Evolutionary conservation across 2,113 vertebrate species (phyloP).

Genomic region (Heptranchias perlo): DNA sequence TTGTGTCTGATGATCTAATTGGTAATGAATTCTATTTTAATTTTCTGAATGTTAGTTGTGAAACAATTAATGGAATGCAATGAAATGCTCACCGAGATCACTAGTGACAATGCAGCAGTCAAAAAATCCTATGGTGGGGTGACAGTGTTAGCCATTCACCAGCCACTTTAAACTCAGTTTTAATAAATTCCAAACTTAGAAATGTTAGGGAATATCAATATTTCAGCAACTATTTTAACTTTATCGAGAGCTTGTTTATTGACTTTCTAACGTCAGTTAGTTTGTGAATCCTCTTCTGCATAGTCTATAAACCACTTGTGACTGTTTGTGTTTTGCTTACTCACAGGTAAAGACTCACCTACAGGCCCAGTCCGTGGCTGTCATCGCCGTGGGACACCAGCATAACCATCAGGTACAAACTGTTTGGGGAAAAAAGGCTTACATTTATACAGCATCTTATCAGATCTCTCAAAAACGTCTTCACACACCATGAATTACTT

Average conservation of each 20-base stretch:
- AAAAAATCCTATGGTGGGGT: neutral
- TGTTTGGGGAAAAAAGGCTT: neutral
- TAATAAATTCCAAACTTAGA: neutral
- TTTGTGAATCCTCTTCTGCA: neutral
- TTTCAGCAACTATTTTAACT: neutral
- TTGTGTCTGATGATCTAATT: neutral
- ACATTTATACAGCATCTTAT: neutral
- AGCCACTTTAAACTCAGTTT: neutral
- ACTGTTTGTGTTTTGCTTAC: neutral
- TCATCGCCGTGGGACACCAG: constrained; percentile 83
- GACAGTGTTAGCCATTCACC: neutral
- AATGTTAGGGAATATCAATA: neutral
- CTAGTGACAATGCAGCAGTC: neutral
- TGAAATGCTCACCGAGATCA: neutral
- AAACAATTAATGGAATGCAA: neutral
- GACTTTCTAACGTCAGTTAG: neutral
- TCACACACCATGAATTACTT: neutral
- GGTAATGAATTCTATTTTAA: neutral
- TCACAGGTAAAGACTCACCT: constrained; percentile 85
- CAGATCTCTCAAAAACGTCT: neutral
- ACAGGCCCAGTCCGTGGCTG: constrained; percentile 71
- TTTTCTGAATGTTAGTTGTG: neutral
- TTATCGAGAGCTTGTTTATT: neutral
- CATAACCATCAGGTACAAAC: constrained; percentile 82
- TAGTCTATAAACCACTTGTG: neutral